Evolutionary conservation across 2,888 invertebrate species (phyloP), one percentile per base, ranked within the genome.

Genomic region (Aporophyla lueneburgensis): DNA sequence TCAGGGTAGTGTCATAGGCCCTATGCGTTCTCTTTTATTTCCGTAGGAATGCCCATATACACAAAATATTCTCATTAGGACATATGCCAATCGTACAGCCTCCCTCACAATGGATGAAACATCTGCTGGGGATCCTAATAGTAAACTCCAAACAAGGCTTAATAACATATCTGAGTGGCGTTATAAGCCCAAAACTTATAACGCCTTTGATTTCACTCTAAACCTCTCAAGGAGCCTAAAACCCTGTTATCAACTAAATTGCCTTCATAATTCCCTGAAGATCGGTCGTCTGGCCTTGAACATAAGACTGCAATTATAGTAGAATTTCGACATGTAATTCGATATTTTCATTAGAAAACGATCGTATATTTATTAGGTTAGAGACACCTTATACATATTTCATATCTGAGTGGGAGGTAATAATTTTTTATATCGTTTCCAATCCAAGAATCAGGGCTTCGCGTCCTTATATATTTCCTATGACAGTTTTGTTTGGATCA

Each of bases 221-320:
- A 21, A 54, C 24, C 40, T 40, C n/a, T 40, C 9, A 5, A 33
- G 40, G 5, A 27, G 9, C 7, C 21, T 40, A 1, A n/a, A 53
- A 49, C 61, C 5, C 49, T 43, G 19, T 43, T 77, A 43, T n/a
- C 21, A 62, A 78, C 12, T 24, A 51, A 56, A 78, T 78, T 78
- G 43, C 33, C 33, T 72, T 24, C 46, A 58, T 46, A 72, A 79
- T 40, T 69, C 80, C 63, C 80, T 7, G 24, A 16, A 24, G 80
- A 24, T 24, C 27, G n/a, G n/a, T n/a, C 49, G 49, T 79, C 56
- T 80, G 63, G 5, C 56, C 56, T 40, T 63, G 76, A 49, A 16
- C 10, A 46, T 12, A 27, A 19, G 49, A 16, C n/a, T 53, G 24
- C 21, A 46, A 66, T 53, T 51, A 65, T 51, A 27, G 12, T n/a